Base-by-base conservation (phyloP, 2,888 invertebrate genomes). In the Lordiphosa andalusiaca region DNA sequence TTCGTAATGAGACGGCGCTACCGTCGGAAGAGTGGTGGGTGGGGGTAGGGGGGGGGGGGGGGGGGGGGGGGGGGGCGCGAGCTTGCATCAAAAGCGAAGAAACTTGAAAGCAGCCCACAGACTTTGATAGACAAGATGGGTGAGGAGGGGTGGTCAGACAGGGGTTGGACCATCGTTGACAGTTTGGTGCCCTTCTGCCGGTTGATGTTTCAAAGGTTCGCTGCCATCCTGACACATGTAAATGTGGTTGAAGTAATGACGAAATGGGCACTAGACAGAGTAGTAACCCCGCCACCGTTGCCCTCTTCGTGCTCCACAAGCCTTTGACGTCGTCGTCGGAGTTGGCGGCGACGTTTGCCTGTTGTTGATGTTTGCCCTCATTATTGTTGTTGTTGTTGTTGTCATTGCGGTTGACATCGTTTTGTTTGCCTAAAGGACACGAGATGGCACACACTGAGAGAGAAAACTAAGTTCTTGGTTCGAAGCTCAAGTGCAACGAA, bases 221-320 rank as follows among this genome's bases (percentile, higher is more conserved):
- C 68, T 71, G 62, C 62, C 41, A 35, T 44, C 47, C 35, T 83
- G 88, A 87, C 86, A 87, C 80, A 87, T 87, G 86, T 87, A 87
- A 87, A 82, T 87, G 87, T 73, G 86, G 86, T 86, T 84, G 84
- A 86, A 86, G 85, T 87, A 86, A 85, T 86, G 87, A 86, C 84
- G 87, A 87, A 85, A 86, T 83, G 86, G 82, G 84, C 82, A 81
- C 81, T 75, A 80, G 71, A 84, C 77, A 46, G 30, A 50, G 48
- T 25, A 56, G 41, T 46, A 19, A 53, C 47, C 61, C 46, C 36
- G 41, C 16, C 35, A 12, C 53, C 39, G 46, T 33, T 51, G n/a
- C 33, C 37, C 53, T 16, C 19, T 47, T 39, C 55, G 33, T 36
- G 41, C 48, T 44, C 50, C 66, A 63, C 63, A 63, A 63, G 57